Percentiles rank a stretch among this genome's conserved stretches.
These are phyloP conservation scores for Cephus pulcher DNA, from an alignment of 2,888 invertebrate species.

Conservation along the genomic window DNA sequence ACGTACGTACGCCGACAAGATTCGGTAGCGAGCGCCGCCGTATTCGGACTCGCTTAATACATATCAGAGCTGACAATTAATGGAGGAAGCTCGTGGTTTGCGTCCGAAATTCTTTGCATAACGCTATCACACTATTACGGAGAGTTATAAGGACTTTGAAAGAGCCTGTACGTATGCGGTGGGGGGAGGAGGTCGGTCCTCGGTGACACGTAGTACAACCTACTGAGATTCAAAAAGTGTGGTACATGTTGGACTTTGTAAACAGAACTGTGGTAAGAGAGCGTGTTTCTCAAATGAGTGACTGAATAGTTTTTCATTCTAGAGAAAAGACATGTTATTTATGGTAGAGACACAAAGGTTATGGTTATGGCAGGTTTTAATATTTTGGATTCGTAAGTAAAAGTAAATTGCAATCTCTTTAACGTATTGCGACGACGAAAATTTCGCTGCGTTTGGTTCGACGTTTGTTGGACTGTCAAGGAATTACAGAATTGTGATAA, in stretches of 20 bases:
- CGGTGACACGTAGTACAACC: background rate
- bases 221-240: background rate
- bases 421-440: background rate
- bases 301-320: background rate
- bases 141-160: background rate
- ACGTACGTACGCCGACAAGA: slow-evolving; percentile 24
- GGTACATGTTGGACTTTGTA: background rate
- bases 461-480: background rate
- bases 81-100: background rate
- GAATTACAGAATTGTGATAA: background rate
- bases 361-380: background rate
- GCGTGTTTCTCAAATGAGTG: background rate
- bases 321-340: background rate
- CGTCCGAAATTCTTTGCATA: background rate
- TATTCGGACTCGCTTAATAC: background rate
- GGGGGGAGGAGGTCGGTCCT: background rate
- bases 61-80: background rate
- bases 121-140: background rate
- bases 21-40: slow-evolving; percentile 19
- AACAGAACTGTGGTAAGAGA: background rate
- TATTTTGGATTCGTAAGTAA: background rate
- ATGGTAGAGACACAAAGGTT: background rate
- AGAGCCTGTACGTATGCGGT: background rate
- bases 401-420: background rate
- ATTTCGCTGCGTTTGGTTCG: background rate